Evolutionary conservation across 2,888 invertebrate genomes (phyloP).

Genomic region (Fissipunctia ypsillon): DNA sequence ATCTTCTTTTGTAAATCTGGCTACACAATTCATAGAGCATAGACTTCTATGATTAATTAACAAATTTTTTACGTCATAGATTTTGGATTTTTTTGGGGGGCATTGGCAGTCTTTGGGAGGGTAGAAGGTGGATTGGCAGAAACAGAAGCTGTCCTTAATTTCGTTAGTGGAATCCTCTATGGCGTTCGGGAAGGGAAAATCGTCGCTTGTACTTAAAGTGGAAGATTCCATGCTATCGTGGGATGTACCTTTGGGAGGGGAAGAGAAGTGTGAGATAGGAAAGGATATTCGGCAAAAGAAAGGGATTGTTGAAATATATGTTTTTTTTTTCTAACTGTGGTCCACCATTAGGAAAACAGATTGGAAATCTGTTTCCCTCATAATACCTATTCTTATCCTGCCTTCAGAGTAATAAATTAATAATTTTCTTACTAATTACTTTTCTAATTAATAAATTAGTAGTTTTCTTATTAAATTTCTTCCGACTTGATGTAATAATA

Average conservation of each 20-base stretch:
- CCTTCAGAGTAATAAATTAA: too few species aligned
- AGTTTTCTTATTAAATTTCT: too few species aligned
- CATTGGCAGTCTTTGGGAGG: neutral
- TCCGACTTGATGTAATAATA: too few species aligned
- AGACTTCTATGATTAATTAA: slow-evolving; percentile 66
- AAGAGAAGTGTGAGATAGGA: slow-evolving; percentile 15
- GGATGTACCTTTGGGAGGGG: slow-evolving; percentile 70
- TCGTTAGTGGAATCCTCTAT: neutral
- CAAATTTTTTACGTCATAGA: slow-evolving; percentile 28
- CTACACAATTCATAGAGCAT: slow-evolving; percentile 77
- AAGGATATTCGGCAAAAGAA: slow-evolving; percentile 5
- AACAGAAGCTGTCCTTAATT: slow-evolving; percentile 22
- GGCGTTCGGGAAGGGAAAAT: slow-evolving; percentile 13
- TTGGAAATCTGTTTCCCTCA: too few species aligned
- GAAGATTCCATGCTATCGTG: slow-evolving; percentile 61
- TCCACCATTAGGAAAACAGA: too few species aligned
- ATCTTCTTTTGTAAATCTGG: slow-evolving; percentile 49
- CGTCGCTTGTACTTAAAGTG: slow-evolving; percentile 62
- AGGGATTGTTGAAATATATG: neutral
- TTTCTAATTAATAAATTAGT: too few species aligned
- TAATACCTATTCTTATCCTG: too few species aligned
- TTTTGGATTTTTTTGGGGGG: slow-evolving; percentile 20
- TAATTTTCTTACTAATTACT: too few species aligned
- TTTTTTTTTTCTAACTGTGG: too few species aligned
- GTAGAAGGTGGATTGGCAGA: slow-evolving; percentile 16